These are phyloP conservation scores for Gobionotothen gibberifrons DNA, from an alignment of 2,797 vertebrate species.

Conservation along the genomic window DNA sequence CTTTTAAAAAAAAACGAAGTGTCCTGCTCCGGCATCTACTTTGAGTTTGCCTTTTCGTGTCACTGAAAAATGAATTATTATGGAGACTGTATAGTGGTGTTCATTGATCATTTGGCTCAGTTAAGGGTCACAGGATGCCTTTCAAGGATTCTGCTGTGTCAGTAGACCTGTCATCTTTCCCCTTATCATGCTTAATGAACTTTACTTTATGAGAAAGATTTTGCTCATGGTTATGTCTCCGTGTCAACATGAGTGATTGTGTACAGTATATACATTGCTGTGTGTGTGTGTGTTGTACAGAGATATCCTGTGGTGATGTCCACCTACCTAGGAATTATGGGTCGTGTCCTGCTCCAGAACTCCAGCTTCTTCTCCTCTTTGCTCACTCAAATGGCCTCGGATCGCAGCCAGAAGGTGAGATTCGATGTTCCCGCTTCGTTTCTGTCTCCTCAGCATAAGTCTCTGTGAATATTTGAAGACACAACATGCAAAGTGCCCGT, in stretches of 20 bases:
- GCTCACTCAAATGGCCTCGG: conserved; percentile 91
- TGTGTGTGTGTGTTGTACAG: conserved; percentile 69
- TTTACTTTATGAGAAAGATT: conserved; percentile 26
- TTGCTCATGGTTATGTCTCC: background rate
- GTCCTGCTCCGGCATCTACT: background rate
- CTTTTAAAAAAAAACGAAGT: background rate
- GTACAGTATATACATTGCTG: conserved; percentile 1
- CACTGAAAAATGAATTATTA: conserved; percentile 11
- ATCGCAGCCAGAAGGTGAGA: conserved; percentile 92
- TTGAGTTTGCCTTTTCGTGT: conserved; percentile 32
- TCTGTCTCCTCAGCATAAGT: conserved; percentile 52
- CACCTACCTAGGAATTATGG: conserved; percentile 93
- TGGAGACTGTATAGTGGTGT: conserved; percentile 13
- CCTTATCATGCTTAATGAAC: conserved; percentile 26
- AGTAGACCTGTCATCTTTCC: background rate
- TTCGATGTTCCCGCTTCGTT: conserved; percentile 42
- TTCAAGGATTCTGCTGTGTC: conserved; percentile 43
- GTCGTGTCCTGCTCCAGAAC: conserved; percentile 94
- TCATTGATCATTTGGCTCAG: conserved; percentile 42
- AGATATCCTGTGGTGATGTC: conserved; percentile 97
- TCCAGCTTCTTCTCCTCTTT: conserved; percentile 92
- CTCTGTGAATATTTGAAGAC: conserved; percentile 19
- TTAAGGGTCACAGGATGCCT: conserved; percentile 24
- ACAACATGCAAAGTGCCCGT: conserved; percentile 32
- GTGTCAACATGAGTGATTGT: conserved; percentile 1